Percentiles rank a stretch among this genome's conserved stretches.
Conservation (phyloP, 1,140 invertebrate species). For the Stegodyphus mimosarum region DNA sequence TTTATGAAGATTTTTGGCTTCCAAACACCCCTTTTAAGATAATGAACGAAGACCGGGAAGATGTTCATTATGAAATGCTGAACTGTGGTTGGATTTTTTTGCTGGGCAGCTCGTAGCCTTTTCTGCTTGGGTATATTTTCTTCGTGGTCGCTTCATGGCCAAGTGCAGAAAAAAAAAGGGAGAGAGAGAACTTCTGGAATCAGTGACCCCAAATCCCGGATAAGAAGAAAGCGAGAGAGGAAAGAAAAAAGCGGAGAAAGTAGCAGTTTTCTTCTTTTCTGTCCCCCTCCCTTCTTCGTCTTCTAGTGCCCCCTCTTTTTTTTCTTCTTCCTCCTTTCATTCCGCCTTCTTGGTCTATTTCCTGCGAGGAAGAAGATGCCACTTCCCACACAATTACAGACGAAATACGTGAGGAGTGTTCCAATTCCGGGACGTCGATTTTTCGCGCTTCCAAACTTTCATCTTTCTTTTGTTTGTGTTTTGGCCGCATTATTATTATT, state of each 20-base stretch:
- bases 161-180: too few species aligned
- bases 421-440: neutral
- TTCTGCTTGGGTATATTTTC: too few species aligned
- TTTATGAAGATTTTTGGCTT: too few species aligned
- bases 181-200: neutral
- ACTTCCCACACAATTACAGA: conserved; percentile 46
- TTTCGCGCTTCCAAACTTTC: neutral
- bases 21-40: too few species aligned
- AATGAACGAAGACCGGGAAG: too few species aligned
- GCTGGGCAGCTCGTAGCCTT: too few species aligned
- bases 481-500: neutral
- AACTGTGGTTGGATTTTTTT: too few species aligned
- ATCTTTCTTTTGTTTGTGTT: neutral
- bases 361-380: conserved; percentile 7
- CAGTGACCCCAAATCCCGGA: conserved; percentile 7
- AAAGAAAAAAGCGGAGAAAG: conserved; percentile 6
- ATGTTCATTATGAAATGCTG: too few species aligned
- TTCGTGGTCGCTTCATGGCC: too few species aligned
- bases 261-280: neutral
- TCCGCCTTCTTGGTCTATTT: conserved; percentile 23
- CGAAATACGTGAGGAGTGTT: conserved; percentile 12
- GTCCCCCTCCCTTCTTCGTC: too few species aligned
- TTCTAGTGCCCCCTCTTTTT: neutral
- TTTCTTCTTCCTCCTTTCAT: conserved; percentile 23
- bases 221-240: neutral